A percentile compares a stretch with the other conserved stretches of the same genome.
Conservation (phyloP, 2,113 vertebrate species). For the Siniperca chuatsi region DNA sequence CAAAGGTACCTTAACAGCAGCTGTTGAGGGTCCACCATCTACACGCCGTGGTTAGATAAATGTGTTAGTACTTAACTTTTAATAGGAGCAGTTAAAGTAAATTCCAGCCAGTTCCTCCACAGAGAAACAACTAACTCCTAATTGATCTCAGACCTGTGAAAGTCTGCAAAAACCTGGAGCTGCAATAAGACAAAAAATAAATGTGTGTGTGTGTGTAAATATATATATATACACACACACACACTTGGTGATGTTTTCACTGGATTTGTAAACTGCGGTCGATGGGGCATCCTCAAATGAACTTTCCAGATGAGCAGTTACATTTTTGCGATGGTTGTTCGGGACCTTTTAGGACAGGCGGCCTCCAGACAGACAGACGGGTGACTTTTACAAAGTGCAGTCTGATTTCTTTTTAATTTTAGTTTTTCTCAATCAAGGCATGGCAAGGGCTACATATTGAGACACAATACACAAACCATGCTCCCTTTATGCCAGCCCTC, state of each 20-base stretch:
- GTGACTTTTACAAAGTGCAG: conserved; percentile 47
- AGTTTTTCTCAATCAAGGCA: not conserved
- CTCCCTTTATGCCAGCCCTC: conserved; percentile 26
- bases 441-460: conserved; percentile 32
- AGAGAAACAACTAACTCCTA: conserved; percentile 2
- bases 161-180: conserved; percentile 31
- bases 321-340: not conserved
- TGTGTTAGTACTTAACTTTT: conserved; percentile 2
- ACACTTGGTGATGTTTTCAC: conserved; percentile 30
- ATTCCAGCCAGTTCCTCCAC: conserved; percentile 9
- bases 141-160: conserved; percentile 32
- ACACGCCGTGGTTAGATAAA: not conserved
- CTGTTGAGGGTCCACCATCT: not conserved
- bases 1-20: conserved; percentile 34
- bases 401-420: conserved; percentile 9
- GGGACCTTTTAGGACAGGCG: conserved; percentile 22
- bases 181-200: conserved; percentile 56
- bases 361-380: conserved; percentile 1
- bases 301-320: not conserved
- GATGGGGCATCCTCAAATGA: not conserved
- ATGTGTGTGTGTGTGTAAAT: not conserved
- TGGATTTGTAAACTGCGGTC: conserved; percentile 18
- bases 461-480: conserved; percentile 18
- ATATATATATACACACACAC: not conserved
- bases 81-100: conserved; percentile 2